phyloP scores from a whole-genome alignment of 2,113 vertebrate genomes.

The Talpa occidentalis region DNA sequence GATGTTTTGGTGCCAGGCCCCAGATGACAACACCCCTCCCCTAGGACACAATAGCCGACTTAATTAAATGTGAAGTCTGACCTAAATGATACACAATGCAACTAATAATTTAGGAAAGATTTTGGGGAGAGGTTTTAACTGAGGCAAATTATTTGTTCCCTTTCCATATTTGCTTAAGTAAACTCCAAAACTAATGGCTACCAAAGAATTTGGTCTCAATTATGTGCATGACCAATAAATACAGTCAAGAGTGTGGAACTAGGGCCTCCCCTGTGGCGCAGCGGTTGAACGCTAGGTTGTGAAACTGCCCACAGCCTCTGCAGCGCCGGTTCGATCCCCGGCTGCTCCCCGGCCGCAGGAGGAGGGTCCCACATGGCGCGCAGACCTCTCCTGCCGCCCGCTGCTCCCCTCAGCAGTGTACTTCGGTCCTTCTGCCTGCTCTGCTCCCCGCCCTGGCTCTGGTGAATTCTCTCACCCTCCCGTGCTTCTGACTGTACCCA shows the following conservation, averaged over 20 bases:
- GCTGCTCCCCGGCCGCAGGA: no score
- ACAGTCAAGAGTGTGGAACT: neutral
- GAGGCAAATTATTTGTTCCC: slow-evolving; percentile 44
- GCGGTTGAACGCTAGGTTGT: no score
- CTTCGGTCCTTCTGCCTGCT: no score
- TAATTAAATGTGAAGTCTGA: slow-evolving; percentile 72
- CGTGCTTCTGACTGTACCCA: no score
- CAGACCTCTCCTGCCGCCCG: no score
- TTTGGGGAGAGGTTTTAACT: slow-evolving; percentile 59
- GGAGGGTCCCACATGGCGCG: no score
- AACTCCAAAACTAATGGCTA: slow-evolving; percentile 66
- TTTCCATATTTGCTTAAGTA: slow-evolving; percentile 74
- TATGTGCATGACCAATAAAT: neutral
- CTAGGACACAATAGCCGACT: slow-evolving; percentile 48
- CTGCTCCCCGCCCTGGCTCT: no score
- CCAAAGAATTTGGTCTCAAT: slow-evolving; percentile 11
- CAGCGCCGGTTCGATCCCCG: no score
- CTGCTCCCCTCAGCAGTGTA: no score
- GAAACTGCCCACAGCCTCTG: no score
- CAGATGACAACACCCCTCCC: slow-evolving; percentile 61
- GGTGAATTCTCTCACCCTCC: no score
- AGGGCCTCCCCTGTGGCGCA: no score
- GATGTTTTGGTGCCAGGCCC: slow-evolving; percentile 43
- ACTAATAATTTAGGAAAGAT: slow-evolving; percentile 57
- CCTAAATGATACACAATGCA: slow-evolving; percentile 68